phyloP scores from a whole-genome alignment of 1,140 invertebrate genomes.

The Drosophila ambigua region DNA sequence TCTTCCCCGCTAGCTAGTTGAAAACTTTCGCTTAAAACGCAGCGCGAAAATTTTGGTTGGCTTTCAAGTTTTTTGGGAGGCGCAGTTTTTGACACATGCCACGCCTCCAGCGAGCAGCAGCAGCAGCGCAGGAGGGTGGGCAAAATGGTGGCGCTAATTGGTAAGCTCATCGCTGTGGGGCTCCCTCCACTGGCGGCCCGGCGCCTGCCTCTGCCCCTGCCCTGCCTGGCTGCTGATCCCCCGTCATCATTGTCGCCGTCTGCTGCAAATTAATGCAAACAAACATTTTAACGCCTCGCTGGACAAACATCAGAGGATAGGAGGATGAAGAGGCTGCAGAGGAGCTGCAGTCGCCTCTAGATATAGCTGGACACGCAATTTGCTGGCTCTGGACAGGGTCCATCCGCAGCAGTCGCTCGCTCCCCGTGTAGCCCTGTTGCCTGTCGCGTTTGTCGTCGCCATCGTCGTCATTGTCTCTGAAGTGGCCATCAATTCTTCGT shows the following conservation, averaged over 20 bases:
- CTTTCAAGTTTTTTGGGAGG: slow-evolving; percentile 23
- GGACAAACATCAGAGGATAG: slow-evolving; percentile 58
- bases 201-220: neutral
- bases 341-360: slow-evolving; percentile 9
- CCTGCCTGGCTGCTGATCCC: slow-evolving; percentile 30
- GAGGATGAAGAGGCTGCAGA: slow-evolving; percentile 1
- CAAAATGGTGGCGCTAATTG: slow-evolving; percentile 58
- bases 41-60: slow-evolving; percentile 30
- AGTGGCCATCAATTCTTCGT: slow-evolving; percentile 78
- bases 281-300: slow-evolving; percentile 80
- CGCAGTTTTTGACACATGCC: slow-evolving; percentile 58
- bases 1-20: neutral
- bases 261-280: slow-evolving; percentile 80
- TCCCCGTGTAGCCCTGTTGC: neutral
- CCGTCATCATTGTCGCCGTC: slow-evolving; percentile 43
- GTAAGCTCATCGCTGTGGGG: slow-evolving; percentile 62
- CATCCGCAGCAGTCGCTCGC: neutral
- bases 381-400: slow-evolving; percentile 23
- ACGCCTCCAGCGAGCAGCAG: slow-evolving; percentile 23
- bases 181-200: slow-evolving; percentile 1
- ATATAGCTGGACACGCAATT: slow-evolving; percentile 64
- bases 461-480: slow-evolving; percentile 68
- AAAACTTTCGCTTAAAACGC: slow-evolving; percentile 39
- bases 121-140: neutral
- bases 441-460: slow-evolving; percentile 23